phyloP scores from a whole-genome alignment of 2,797 vertebrate genomes.

The Odontamblyopus rebecca region DNA sequence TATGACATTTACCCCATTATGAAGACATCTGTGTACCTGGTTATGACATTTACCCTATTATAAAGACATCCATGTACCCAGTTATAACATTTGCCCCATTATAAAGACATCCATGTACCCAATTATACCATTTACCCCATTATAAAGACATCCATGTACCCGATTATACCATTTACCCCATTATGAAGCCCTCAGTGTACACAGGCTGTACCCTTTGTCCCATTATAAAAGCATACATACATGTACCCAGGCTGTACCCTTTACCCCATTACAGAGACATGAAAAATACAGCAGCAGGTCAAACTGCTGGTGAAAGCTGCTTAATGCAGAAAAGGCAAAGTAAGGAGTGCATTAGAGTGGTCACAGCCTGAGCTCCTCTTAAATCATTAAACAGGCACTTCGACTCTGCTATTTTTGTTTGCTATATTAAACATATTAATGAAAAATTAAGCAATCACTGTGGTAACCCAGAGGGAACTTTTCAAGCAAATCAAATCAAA shows the following conservation, averaged over 20 bases:
- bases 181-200: no score
- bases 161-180: neutral
- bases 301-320: neutral
- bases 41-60: neutral
- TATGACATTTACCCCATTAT: neutral
- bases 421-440: slow-evolving; percentile 7
- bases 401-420: slow-evolving; percentile 4
- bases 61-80: no score
- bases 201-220: neutral
- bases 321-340: slow-evolving; percentile 4
- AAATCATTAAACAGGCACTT: slow-evolving; percentile 6
- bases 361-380: neutral
- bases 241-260: neutral
- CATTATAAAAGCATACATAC: neutral
- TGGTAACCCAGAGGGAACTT: neutral
- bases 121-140: neutral
- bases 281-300: neutral
- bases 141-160: no score
- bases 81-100: neutral
- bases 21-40: no score
- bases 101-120: neutral
- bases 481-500: no score
- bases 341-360: neutral
- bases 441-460: neutral
- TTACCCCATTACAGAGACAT: neutral